A percentile compares a stretch with the other conserved stretches of the same genome.
phyloP scores from a whole-genome alignment of 2,113 vertebrate species.

The Seriola quinqueradiata region DNA sequence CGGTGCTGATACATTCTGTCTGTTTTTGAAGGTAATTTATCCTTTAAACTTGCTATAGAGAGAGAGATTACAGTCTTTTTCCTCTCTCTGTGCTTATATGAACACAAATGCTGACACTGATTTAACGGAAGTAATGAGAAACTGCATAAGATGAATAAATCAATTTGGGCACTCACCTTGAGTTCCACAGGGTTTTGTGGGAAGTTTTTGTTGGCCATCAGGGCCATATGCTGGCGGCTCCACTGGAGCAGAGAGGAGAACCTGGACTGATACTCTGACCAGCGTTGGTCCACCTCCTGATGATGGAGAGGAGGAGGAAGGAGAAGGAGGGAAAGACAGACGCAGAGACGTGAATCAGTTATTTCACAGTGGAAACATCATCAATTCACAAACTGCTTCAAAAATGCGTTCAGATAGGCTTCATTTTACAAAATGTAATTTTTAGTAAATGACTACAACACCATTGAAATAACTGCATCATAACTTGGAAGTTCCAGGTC shows the following conservation, averaged over 20 bases:
- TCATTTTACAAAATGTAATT: not conserved
- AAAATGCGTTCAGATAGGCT: not conserved
- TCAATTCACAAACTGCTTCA: not conserved
- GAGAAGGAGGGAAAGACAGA: not conserved
- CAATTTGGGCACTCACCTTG: constrained; percentile 85
- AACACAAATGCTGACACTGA: not conserved
- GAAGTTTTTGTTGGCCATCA: constrained; percentile 97
- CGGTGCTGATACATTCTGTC: no score
- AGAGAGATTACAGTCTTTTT: no score
- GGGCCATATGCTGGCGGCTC: constrained; percentile 93
- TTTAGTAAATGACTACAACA: not conserved
- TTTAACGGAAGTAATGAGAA: not conserved
- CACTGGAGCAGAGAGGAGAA: constrained; percentile 94
- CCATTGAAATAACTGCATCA: constrained; percentile 5
- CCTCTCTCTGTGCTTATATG: not conserved
- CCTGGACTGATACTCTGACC: constrained; percentile 94
- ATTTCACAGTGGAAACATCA: not conserved
- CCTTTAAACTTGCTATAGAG: no score
- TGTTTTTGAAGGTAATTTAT: no score
- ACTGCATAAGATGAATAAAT: no score
- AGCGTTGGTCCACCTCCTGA: constrained; percentile 95
- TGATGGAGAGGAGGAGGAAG: not conserved
- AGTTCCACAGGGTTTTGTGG: constrained; percentile 98
- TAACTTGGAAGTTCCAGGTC: constrained; percentile 13
- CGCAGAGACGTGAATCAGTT: not conserved